Base-by-base conservation (phyloP, 2,888 invertebrate species). In the Lasioglossum villosulum region DNA sequence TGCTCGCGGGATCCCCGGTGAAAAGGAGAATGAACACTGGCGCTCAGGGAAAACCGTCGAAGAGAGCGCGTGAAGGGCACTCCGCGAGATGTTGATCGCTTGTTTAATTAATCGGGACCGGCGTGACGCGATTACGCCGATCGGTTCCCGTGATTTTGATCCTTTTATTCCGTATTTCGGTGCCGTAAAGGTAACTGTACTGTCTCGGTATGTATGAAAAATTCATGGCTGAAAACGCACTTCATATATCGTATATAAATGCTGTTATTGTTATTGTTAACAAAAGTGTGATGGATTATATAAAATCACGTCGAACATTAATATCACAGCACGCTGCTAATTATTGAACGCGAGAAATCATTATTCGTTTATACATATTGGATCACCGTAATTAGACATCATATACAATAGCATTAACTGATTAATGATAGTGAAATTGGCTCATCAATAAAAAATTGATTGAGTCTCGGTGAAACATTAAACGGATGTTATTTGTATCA, bases 51-150 rank as follows among this genome's bases (percentile, higher is more conserved):
- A 34, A 73, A 48, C 34, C 23, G 48, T 8, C 52, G 52, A 68
- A 48, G 48, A 34, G 66, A 71, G 37, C 10, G n/a, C 42, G 8
- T 30, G 34, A 68, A 34, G 76, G 10, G 8, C 45, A 16, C 78
- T 80, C 42, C 23, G 42, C 56, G 77, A 48, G 48, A 34, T 16
- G 37, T 48, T 27, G 77, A 59, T 71, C 45, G 37, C 37, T 14
- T 71, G 78, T 71, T 68, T 78, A 81, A 81, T 81, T 81, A 71
- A 78, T 71, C 37, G 70, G 52, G 63, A 63, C 63, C 63, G 63
- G 19, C 16, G 8, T 10, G 23, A 37, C 68, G 68, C 34, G 37
- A 37, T 68, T 1, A 68, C 19, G 34, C 56, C 56, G 56, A 1
- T 23, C 2, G 52, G 10, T 3, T 10, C 8, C n/a, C 19, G 52